Base-by-base conservation (phyloP, 2,888 invertebrate species). In the Lampropteryx suffumata region DNA sequence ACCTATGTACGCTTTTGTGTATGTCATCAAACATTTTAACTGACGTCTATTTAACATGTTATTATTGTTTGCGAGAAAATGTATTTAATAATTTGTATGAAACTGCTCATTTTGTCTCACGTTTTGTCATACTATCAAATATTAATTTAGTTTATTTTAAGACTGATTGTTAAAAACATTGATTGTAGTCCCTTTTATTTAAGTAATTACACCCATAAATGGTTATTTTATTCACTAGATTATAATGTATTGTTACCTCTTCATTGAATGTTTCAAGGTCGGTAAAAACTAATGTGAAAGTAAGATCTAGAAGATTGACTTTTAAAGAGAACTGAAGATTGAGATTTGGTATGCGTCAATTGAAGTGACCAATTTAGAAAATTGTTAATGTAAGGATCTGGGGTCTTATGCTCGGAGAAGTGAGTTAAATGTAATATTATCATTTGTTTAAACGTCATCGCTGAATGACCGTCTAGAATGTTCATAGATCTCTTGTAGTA, bases 121-220 rank as follows among this genome's bases (percentile, higher is more conserved):
- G 10, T 33, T 37, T 37, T 52, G 48, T 41, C 39, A 41, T 40
- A 24, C 7, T 48, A 49, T 53, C 48, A 53, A 69, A 73, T 72
- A 71, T 70, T 71, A 65, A 65, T 55, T 76, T 50, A 47, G 64
- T 71, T 78, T 79, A 59, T 76, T 80, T 79, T 79, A 84, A 86
- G 86, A 86, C 86, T 86, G 86, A 86, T 79, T 70, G 74, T 73
- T 70, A 62, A 62, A 17, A 68, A 71, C 72, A 68, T 68, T 34
- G 24, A 43, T 43, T 43, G 53, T 69, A 69, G 61, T 72, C 57
- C 62, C 55, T 65, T 66, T 71, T 69, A 71, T 68, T 76, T 76
- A 24, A 24, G 24, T 24, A 24, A 6, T 73, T 65, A 61, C 64
- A 60, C 55, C 50, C 8, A 34, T 24, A 24, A 24, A 24, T 24